phyloP scores from a whole-genome alignment of 2,888 invertebrate genomes.

The Neocrepidodera transversa region DNA sequence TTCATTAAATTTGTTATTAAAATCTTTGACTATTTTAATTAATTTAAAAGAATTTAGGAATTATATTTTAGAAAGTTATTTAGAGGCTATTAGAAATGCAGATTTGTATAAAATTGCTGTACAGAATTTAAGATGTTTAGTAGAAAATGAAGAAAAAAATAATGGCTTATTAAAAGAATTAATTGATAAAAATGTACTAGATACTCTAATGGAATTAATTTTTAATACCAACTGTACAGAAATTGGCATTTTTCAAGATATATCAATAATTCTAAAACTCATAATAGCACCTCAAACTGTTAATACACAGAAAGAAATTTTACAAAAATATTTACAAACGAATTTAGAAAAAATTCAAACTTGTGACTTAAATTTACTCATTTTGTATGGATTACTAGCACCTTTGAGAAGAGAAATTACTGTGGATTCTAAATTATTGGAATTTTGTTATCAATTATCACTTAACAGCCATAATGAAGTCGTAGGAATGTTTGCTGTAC shows the following conservation, averaged over 20 bases:
- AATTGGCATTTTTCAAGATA: conserved; percentile 38
- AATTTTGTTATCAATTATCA: conserved; percentile 56
- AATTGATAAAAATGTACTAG: conserved; percentile 21
- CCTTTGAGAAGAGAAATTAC: conserved; percentile 61
- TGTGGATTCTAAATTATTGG: conserved; percentile 52
- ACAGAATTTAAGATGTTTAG: conserved; percentile 9
- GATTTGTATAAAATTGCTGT: conserved; percentile 9
- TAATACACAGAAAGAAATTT: conserved; percentile 60
- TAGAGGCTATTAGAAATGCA: conserved; percentile 9
- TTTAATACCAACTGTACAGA: neutral
- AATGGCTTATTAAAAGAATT: conserved; percentile 3
- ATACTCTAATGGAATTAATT: conserved; percentile 21
- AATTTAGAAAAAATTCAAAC: conserved; percentile 36
- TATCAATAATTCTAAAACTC: conserved; percentile 60
- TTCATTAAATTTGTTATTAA: conserved; percentile 7
- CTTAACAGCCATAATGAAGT: conserved; percentile 41
- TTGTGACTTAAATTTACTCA: conserved; percentile 54
- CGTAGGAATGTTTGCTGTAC: conserved; percentile 59
- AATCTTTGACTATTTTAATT: conserved; percentile 4
- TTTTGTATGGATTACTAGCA: conserved; percentile 64
- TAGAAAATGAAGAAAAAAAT: conserved; percentile 12
- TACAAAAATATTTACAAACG: conserved; percentile 57
- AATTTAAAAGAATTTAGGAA: conserved; percentile 12
- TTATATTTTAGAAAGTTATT: conserved; percentile 9
- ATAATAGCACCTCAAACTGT: conserved; percentile 59